phyloP scores from a whole-genome alignment of 64 coral and sea anemone species.

The Stichodactyla helianthus region DNA sequence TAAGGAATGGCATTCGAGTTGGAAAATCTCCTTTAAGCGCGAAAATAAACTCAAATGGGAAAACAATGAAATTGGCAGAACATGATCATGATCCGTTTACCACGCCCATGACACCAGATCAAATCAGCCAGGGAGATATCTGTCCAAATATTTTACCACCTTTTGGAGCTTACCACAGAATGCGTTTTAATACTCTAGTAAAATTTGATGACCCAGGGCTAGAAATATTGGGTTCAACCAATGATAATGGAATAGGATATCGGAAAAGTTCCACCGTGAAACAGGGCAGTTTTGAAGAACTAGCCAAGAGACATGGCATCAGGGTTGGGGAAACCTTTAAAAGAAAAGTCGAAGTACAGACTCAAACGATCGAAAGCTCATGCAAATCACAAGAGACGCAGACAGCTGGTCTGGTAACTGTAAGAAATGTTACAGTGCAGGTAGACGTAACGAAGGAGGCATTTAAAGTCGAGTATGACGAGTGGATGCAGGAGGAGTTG shows the following conservation, averaged over 20 bases:
- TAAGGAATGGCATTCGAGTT: constrained; percentile 1
- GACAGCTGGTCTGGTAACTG: neutral
- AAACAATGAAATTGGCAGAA: neutral
- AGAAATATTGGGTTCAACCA: neutral
- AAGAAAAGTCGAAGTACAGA: neutral
- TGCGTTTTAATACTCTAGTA: neutral
- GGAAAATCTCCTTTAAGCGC: neutral
- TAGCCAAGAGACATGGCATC: constrained; percentile 11
- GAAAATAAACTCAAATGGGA: neutral
- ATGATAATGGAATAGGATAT: neutral
- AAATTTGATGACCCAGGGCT: neutral
- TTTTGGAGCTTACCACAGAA: neutral
- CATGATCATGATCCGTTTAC: neutral
- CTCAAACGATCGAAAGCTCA: neutral
- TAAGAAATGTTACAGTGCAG: neutral
- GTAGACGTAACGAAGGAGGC: constrained; percentile 12
- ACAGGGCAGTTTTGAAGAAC: constrained; percentile 13
- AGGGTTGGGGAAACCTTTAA: neutral
- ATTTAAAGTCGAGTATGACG: constrained; percentile 4
- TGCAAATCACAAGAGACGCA: neutral
- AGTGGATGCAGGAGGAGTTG: constrained; percentile 28
- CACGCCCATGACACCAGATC: neutral
- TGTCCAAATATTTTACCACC: neutral
- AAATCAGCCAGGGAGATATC: neutral
- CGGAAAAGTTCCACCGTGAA: neutral